Conservation (phyloP, 2,797 vertebrate species). For the Amazona finschi region DNA sequence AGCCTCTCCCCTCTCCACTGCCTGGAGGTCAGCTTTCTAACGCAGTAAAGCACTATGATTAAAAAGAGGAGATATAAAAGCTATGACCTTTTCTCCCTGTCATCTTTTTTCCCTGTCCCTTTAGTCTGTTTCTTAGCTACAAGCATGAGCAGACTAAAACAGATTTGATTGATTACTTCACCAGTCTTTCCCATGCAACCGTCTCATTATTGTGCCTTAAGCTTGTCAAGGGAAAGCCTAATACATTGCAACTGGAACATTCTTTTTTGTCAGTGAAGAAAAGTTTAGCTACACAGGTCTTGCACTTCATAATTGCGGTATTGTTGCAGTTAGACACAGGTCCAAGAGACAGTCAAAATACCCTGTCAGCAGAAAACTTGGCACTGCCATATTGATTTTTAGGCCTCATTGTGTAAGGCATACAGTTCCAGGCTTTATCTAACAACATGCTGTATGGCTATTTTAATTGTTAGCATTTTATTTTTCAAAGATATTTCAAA, state of each 20-base stretch:
- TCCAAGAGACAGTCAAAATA: slow-evolving; percentile 17
- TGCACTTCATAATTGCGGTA: background rate
- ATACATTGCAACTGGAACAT: slow-evolving; percentile 23
- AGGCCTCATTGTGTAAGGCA: slow-evolving; percentile 51
- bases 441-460: slow-evolving; percentile 47
- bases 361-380: slow-evolving; percentile 53
- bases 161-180: slow-evolving; percentile 39
- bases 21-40: background rate
- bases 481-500: slow-evolving; percentile 29
- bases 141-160: slow-evolving; percentile 1
- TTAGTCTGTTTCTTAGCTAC: slow-evolving; percentile 3
- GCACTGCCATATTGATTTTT: slow-evolving; percentile 61
- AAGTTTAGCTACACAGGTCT: background rate
- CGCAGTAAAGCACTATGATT: background rate
- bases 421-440: slow-evolving; percentile 64
- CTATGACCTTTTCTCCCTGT: background rate
- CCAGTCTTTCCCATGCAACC: slow-evolving; percentile 31
- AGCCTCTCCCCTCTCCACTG: background rate
- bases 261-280: slow-evolving; percentile 49
- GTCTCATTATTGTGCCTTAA: slow-evolving; percentile 44
- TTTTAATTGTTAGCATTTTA: slow-evolving; percentile 43
- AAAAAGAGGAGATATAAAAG: background rate
- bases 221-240: slow-evolving; percentile 48
- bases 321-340: background rate
- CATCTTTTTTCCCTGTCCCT: background rate